These are phyloP conservation scores for Dermolepida albohirtum DNA, from an alignment of 2,888 invertebrate genomes.

Conservation along the genomic window DNA sequence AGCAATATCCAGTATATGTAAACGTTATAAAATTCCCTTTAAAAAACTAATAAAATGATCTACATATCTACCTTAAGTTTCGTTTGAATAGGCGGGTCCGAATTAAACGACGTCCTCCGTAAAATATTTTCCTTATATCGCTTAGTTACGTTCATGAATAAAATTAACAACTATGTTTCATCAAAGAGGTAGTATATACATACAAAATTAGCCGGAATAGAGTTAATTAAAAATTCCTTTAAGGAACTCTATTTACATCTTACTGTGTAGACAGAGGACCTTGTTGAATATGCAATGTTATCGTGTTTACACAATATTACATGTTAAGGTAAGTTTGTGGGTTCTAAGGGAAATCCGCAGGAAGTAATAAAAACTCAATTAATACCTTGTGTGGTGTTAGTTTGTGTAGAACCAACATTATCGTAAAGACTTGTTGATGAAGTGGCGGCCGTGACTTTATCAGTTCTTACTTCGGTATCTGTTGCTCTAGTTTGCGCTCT, in stretches of 20 bases:
- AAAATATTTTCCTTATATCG: no score
- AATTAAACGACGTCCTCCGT: no score
- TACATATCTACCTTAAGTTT: no score
- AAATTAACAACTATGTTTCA: background rate
- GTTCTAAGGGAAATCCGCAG: slow-evolving; percentile 15
- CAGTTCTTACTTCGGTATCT: slow-evolving; percentile 71
- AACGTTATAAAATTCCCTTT: no score
- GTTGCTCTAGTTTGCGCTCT: slow-evolving; percentile 79
- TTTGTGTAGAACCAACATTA: slow-evolving; percentile 73
- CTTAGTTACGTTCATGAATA: no score
- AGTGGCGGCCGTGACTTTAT: slow-evolving; percentile 86
- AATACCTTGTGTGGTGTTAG: slow-evolving; percentile 61
- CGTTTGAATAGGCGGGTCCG: no score
- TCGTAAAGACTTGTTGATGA: slow-evolving; percentile 90
- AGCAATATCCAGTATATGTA: no score
- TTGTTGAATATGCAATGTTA: slow-evolving; percentile 1
- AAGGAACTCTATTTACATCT: no score
- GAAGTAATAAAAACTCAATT: slow-evolving; percentile 22
- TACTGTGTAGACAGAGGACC: background rate
- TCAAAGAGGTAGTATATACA: no score
- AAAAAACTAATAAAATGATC: no score
- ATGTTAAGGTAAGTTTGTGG: background rate
- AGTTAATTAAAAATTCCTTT: no score
- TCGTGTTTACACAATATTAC: background rate
- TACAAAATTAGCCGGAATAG: no score